Evolutionary conservation across 2,888 invertebrate species (phyloP), one percentile per base, ranked within the genome.

Genomic region (Sericinus montela): DNA sequence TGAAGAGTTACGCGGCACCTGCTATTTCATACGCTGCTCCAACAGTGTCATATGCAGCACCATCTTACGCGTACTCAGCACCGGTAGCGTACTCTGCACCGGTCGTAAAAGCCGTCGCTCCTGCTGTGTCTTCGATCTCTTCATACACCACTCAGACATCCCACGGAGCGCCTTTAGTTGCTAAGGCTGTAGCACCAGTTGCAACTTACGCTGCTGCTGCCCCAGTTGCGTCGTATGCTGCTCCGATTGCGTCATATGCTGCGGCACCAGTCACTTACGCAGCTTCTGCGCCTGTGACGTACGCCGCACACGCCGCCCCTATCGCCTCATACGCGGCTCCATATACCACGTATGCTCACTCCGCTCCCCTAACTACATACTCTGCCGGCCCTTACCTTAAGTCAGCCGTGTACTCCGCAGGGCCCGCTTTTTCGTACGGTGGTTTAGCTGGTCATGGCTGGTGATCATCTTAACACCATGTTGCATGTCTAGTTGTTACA

Each of bases 391-490:
- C 57, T 35, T 63, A 66, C 51, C 62, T 67, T 50, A 55, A 60
- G 25, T 62, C 64, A 51, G 60, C 63, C 13, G 55, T 61, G 6
- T 28, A 35, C 10, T 50, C 50, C 10, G 45, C 50, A 10, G 48
- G 37, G 42, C 49, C 44, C 51, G 92, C 93, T 72, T 90, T 91
- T 54, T 80, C 90, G 60, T 93, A 93, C 87, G 90, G 85, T 58
- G 93, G 92, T 52, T 87, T 91, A 49, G 91, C 91, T 57, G 90
- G 90, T 58, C 93, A 93, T 79, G 91, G 89, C 61, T 93, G 91
- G 90, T 93, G 91, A 91, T 80, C 79, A 68, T 56, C 64, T 62
- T 62, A 65, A 11, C 46, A 59, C 68, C 65, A 73, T 62, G 60
- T 65, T 73, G 69, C 57, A 73, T 69, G 68, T 69, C 62, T 75